A percentile compares a stretch with the other conserved stretches of the same genome.
Evolutionary conservation across 2,113 vertebrate species (phyloP).

Genomic region (Ceyx melanurus): DNA sequence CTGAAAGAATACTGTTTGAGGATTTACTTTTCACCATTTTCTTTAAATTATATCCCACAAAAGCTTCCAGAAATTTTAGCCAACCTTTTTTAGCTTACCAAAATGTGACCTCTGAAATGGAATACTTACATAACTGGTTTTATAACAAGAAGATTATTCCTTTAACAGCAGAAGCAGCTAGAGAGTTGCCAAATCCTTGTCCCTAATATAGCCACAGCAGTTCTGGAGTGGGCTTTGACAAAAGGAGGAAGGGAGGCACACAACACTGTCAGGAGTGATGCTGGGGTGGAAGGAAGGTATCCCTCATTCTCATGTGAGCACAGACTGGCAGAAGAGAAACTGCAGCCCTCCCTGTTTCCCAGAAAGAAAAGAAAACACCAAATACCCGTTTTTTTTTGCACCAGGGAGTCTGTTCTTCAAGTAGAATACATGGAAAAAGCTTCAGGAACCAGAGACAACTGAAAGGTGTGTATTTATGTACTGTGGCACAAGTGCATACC

Average conservation of each 20-base stretch:
- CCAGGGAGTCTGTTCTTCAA: not conserved
- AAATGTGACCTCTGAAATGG: constrained; percentile 36
- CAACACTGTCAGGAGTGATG: not conserved
- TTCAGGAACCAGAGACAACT: not conserved
- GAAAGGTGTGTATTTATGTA: not conserved
- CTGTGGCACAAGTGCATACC: not conserved
- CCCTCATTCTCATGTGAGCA: not conserved
- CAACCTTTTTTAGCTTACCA: not conserved
- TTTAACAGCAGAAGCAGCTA: not conserved
- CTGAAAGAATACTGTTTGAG: not conserved
- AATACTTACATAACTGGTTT: constrained; percentile 41
- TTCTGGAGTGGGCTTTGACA: not conserved
- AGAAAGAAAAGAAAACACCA: not conserved
- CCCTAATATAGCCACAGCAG: not conserved
- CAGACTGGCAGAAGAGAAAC: not conserved
- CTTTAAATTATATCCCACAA: not conserved
- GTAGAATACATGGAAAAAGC: not conserved
- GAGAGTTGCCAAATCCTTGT: not conserved
- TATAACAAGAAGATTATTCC: constrained; percentile 36
- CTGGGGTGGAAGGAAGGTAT: not conserved
- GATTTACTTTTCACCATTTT: not conserved
- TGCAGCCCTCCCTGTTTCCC: not conserved
- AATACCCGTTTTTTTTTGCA: not conserved
- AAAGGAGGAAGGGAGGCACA: not conserved
- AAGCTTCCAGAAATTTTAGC: constrained; percentile 20